Evolutionary conservation across 2,113 vertebrate genomes (phyloP).

Genomic region (Chlamydotis undulata): DNA sequence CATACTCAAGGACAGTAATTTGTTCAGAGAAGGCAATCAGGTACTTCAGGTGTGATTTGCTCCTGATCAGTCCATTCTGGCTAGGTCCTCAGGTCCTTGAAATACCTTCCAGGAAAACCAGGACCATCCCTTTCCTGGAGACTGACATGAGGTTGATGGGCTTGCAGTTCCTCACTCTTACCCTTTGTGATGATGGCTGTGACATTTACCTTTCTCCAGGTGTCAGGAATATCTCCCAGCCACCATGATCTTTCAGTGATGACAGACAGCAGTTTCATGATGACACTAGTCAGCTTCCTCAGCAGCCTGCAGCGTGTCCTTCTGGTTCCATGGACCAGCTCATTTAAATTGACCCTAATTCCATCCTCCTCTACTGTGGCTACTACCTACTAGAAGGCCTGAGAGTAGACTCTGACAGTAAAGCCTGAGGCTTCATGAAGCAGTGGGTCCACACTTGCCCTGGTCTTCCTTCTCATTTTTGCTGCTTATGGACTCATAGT

Average conservation of each 20-base stretch:
- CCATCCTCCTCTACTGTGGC: background rate
- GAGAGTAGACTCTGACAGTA: background rate
- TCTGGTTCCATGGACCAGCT: background rate
- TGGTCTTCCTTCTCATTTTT: background rate
- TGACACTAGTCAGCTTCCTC: background rate
- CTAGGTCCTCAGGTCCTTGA: background rate
- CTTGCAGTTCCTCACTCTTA: background rate
- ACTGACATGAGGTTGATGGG: background rate
- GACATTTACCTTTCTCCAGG: background rate
- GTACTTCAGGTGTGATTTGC: background rate
- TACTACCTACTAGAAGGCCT: background rate
- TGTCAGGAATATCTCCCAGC: background rate
- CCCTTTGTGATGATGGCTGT: background rate
- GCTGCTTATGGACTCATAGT: background rate
- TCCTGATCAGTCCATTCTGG: background rate
- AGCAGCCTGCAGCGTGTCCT: background rate
- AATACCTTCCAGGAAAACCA: background rate
- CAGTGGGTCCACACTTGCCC: background rate
- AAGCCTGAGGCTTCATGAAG: background rate
- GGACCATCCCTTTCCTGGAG: background rate
- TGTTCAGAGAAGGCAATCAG: background rate
- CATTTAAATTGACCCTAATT: background rate
- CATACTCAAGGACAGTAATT: background rate
- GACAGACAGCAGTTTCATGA: background rate
- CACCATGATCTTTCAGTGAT: background rate